These are phyloP conservation scores for Montipora foliosa DNA, from an alignment of 64 coral and sea anemone species.

Conservation along the genomic window DNA sequence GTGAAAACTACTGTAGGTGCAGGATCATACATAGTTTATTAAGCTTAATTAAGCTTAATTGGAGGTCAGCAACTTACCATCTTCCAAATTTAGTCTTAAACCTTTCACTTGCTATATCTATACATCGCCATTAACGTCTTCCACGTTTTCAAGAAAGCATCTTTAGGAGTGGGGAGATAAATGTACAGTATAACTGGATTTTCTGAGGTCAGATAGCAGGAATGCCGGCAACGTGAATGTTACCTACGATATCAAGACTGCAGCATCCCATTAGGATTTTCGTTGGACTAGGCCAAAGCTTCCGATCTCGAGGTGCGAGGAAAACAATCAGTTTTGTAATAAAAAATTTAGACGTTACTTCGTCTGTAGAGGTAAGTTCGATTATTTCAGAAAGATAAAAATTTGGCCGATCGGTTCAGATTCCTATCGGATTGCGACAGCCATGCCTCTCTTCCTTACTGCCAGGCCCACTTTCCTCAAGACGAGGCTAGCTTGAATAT, in stretches of 20 bases:
- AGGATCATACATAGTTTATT: neutral
- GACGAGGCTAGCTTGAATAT: slow-evolving; percentile 8
- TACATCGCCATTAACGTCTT: slow-evolving; percentile 8
- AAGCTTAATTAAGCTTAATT: neutral
- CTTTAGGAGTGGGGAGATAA: neutral
- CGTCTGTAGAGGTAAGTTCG: neutral
- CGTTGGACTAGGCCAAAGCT: no score
- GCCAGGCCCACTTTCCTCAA: slow-evolving; percentile 27
- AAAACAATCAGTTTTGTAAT: neutral
- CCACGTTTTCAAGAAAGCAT: neutral
- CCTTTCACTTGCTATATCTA: neutral
- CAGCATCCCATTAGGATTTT: neutral
- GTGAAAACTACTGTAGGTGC: no score
- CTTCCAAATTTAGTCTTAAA: neutral
- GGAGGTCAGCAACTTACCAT: neutral
- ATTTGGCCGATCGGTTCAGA: neutral
- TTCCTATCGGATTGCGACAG: neutral
- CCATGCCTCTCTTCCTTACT: slow-evolving; percentile 2
- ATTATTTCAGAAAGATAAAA: slow-evolving; percentile 3
- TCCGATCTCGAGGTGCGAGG: neutral
- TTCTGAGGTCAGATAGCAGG: neutral
- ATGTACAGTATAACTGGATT: neutral
- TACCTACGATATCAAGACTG: neutral
- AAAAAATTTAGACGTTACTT: neutral
- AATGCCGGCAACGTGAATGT: neutral